Percentiles rank a stretch among this genome's conserved stretches.
These are phyloP conservation scores for Tolmerus cingulatus DNA, from an alignment of 2,888 invertebrate species.

Conservation along the genomic window DNA sequence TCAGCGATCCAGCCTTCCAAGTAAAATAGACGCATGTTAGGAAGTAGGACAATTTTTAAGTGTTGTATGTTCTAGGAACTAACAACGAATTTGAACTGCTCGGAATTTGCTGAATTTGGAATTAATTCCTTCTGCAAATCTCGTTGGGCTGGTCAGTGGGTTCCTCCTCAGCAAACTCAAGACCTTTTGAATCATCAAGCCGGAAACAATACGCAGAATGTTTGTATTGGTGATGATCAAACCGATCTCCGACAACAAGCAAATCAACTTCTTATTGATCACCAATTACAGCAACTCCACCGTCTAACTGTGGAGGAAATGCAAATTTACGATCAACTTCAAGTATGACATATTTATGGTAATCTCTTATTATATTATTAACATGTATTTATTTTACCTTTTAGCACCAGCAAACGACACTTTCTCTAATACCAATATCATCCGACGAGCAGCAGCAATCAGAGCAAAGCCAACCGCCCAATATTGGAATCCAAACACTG, in stretches of 20 bases:
- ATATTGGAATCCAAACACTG: conserved; percentile 55
- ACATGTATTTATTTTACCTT: neutral
- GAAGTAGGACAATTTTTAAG: neutral
- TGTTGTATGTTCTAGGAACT: conserved; percentile 56
- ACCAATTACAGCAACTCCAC: conserved; percentile 64
- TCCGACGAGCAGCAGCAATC: conserved; percentile 57
- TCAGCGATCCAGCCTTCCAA: conserved; percentile 58
- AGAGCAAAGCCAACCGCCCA: conserved; percentile 55
- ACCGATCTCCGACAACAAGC: conserved; percentile 52
- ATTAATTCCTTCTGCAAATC: conserved; percentile 63
- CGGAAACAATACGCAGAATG: conserved; percentile 43
- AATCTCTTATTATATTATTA: neutral
- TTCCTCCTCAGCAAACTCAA: conserved; percentile 52
- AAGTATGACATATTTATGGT: conserved; percentile 53
- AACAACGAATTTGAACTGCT: conserved; percentile 61
- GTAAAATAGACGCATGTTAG: conserved; percentile 54
- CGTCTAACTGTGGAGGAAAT: conserved; percentile 62
- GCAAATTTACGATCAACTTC: conserved; percentile 62
- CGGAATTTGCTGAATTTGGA: conserved; percentile 62
- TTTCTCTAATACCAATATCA: conserved; percentile 59
- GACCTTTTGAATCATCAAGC: conserved; percentile 48
- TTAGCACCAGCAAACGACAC: conserved; percentile 60
- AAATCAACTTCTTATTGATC: conserved; percentile 61
- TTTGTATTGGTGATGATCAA: conserved; percentile 55
- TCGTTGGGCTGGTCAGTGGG: conserved; percentile 61